Base-by-base conservation (phyloP, 2,888 invertebrate species). In the Chloroclystis v-ata region DNA sequence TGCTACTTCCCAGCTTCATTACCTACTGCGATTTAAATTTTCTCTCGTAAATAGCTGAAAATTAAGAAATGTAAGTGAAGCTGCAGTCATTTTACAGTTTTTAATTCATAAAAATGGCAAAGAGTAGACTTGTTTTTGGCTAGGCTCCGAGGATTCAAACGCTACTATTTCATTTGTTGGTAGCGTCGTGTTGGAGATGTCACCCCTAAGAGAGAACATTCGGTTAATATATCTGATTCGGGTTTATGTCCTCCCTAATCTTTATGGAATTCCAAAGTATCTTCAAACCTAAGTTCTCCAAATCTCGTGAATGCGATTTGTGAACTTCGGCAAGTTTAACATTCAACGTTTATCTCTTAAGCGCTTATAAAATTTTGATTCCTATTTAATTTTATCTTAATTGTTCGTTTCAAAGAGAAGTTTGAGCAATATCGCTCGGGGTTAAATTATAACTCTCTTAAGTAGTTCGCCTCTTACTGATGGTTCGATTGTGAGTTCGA, bases 281-380 rank as follows among this genome's bases (percentile, higher is more conserved):
- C 40, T 48, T 48, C 49, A 56, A 59, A 61, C 56, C 46, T 43
- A 40, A 57, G 43, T 57, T 54, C 54, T 48, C 44, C 40, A 38
- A 53, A 64, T 64, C 63, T 61, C 60, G 63, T 66, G 61, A 64
- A 56, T 72, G 67, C 69, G 56, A 66, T 70, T 68, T 59, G 54
- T 48, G 56, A 77, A 82, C 76, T 79, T 72, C 67, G 65, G 65
- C 72, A 76, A 82, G 78, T 83, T 84, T 78, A 80, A 77, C 80
- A 78, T 76, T 80, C 74, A 75, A 72, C 78, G 78, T 78, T 84
- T 84, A 85, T 86, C 84, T 82, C 72, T 61, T 62, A 70, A 79
- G 73, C 77, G 76, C 78, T 83, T 81, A 80, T 80, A 82, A 82
- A 80, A 82, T 85, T 82, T 82, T 80, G 83, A 84, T 84, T 83